Evolutionary conservation across 2,797 vertebrate genomes (phyloP), one percentile per base, ranked within the genome.

Genomic region (Enteromius argenteus): DNA sequence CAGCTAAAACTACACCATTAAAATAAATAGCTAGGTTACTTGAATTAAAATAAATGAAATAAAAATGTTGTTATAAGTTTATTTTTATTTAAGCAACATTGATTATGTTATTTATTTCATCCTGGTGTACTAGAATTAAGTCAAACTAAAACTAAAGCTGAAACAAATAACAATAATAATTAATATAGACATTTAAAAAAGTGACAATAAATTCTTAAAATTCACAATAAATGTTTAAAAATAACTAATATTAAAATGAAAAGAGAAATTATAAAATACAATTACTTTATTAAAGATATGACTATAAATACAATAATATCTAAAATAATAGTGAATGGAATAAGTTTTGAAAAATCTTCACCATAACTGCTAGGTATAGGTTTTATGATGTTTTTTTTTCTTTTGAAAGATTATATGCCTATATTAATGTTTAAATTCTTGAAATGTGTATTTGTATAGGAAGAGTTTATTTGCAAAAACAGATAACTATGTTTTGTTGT

Each of bases 1-100:
- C 3, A 10, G 46, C 23, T 49, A 72, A 46, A 71, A 27, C 6
- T 46, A 46, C 15, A 72, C 17, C 42, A 27, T 23, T 5, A 42
- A 42, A 68, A n/a, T 14, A 23, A 68, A 15, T 15, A 37, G 7
- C 37, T 46, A 46, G 14, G 15, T 1, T 68, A 37, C 9, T 39
- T 35, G 15, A 35, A 66, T 32, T 32, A 1, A 66, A 64, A 32
- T 19, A 64, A 21, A 8, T 56, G 7, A 58, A 58, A 23, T 23
- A 58, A 10, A 11, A 0, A 10, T 10, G 1, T 1, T 10, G 1
- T 1, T 23, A 11, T 23, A 23, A 10, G 10, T n/a, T n/a, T n/a
- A 23, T 10, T 58, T 4, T 60, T 15, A 62, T 62, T 15, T 62
- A 5, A 30, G 5, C 23, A 30, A 30, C 5, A 15, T 27, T 13